Evolutionary conservation across 1,140 invertebrate species (phyloP), one percentile per base, ranked within the genome.

Genomic region (Harlomillsia oculata): DNA sequence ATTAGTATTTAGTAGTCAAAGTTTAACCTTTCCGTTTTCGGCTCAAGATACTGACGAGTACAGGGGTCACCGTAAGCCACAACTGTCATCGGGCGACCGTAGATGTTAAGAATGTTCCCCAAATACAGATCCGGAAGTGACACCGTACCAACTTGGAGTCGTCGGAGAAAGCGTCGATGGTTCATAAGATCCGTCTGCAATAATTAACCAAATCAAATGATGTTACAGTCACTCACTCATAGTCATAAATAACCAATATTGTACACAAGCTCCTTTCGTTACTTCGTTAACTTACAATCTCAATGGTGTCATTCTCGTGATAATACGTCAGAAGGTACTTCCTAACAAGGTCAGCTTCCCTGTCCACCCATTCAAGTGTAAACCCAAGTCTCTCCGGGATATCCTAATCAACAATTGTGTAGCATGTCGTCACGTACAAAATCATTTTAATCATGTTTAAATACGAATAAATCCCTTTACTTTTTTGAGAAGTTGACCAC

Each of bases 301-400:
- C 86, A 32, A 89, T 73, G 9, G 83, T 80, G 56, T 81, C 79
- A 69, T 89, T 85, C 28, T 71, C 72, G 16, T 79, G 78, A 74
- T 81, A 87, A 71, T 79, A 90, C 64, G 82, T 81, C 44, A 90
- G 71, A 67, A 82, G 77, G 70, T 85, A 90, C 59, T 79, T 79
- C 62, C 82, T 80, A 18, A 80, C 72, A 3, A 85, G 71, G 44
- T 77, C 80, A 1, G 87, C 80, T 65, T 83, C 77, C 62, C 80
- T 77, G 66, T 90, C 87, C 67, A 82, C 87, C 87, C 87, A 92
- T 72, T 90, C 85, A 18, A 81, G 82, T 59, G 82, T 74, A 73
- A 90, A 89, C 2, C 63, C 60, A 2, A 65, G 32, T 34, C 59
- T 65, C 9, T 61, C 56, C 5, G 63, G 63, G n/a, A n/a, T n/a